phyloP scores from a whole-genome alignment of 2,888 invertebrate genomes.

The Thereva unica region DNA sequence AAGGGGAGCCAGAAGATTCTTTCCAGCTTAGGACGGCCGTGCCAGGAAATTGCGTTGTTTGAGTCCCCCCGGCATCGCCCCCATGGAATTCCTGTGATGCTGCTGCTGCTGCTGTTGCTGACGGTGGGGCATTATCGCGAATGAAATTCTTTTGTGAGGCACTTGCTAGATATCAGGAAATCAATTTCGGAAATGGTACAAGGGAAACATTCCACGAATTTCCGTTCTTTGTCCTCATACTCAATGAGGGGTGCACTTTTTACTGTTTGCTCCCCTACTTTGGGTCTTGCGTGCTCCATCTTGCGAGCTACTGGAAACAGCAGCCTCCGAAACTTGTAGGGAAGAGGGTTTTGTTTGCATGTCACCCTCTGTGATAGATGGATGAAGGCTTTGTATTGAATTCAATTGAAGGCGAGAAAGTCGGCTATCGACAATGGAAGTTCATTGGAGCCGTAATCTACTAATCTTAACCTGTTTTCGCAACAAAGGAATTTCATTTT shows the following conservation, averaged over 20 bases:
- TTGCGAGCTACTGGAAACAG: background rate
- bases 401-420: conserved; percentile 15
- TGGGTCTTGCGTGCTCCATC: conserved; percentile 3
- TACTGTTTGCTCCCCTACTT: background rate
- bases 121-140: conserved; percentile 26
- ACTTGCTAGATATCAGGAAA: conserved; percentile 31
- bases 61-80: background rate
- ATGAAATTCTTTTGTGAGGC: conserved; percentile 32
- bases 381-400: conserved; percentile 14
- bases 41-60: conserved; percentile 10
- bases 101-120: background rate
- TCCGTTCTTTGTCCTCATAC: conserved; percentile 21
- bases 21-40: conserved; percentile 1
- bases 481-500: too few species aligned
- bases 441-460: conserved; percentile 23
- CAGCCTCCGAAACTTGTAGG: conserved; percentile 5
- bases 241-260: background rate
- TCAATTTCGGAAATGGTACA: conserved; percentile 34
- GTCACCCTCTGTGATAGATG: conserved; percentile 25
- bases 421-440: conserved; percentile 8
- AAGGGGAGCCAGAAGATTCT: background rate
- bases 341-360: conserved; percentile 19
- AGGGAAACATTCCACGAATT: conserved; percentile 32
- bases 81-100: conserved; percentile 17
- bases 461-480: conserved; percentile 25